A percentile compares a stretch with the other conserved stretches of the same genome.
Conservation (phyloP, 1,140 invertebrate species). For the Protaetia brevitarsis region DNA sequence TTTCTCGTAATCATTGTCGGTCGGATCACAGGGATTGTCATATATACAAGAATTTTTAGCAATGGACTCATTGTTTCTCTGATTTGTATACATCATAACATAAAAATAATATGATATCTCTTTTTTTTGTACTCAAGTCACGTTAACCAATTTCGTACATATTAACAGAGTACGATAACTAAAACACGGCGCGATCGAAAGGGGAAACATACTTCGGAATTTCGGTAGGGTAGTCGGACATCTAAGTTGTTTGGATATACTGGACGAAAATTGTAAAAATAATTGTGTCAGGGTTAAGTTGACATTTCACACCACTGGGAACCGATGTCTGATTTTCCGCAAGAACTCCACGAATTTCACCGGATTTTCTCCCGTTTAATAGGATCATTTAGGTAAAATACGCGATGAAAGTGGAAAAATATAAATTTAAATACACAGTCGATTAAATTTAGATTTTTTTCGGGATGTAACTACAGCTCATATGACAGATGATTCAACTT, state of each 20-base stretch:
- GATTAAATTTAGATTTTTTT: not conserved
- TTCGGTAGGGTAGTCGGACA: slow-evolving; percentile 1
- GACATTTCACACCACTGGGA: slow-evolving; percentile 19
- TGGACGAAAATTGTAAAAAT: not conserved
- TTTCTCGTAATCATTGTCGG: slow-evolving; percentile 45
- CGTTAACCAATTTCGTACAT: slow-evolving; percentile 49
- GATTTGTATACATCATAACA: slow-evolving; percentile 40
- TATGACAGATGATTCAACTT: slow-evolving; percentile 13
- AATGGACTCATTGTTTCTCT: slow-evolving; percentile 37
- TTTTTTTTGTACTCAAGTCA: slow-evolving; percentile 43
- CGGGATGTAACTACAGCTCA: not conserved
- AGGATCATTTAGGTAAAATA: slow-evolving; percentile 9
- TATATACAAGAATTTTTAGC: slow-evolving; percentile 44
- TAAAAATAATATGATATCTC: slow-evolving; percentile 11
- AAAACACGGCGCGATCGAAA: slow-evolving; percentile 32
- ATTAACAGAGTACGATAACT: slow-evolving; percentile 40
- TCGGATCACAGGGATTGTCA: slow-evolving; percentile 47
- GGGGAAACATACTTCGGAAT: slow-evolving; percentile 41
- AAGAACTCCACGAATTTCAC: not conserved
- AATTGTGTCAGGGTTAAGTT: slow-evolving; percentile 28
- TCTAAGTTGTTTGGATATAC: not conserved
- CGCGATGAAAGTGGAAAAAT: not conserved
- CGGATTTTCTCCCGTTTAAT: not conserved
- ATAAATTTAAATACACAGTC: not conserved
- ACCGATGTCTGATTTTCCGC: not conserved